A percentile compares a stretch with the other conserved stretches of the same genome.
These are phyloP conservation scores for Serinus canaria DNA, from an alignment of 2,113 vertebrate genomes.

Conservation along the genomic window DNA sequence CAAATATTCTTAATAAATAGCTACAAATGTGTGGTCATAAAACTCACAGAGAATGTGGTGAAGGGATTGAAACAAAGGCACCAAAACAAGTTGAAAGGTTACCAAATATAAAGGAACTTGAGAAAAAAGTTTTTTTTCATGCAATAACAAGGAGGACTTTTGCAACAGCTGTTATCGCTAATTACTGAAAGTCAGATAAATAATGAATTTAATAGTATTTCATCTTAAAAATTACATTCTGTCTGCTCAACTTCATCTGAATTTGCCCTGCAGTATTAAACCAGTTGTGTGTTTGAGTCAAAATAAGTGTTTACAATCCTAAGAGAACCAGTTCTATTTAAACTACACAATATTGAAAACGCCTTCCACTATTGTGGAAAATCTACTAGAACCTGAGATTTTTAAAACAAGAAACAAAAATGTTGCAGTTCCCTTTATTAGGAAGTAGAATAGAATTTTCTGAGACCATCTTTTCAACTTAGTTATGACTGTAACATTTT, in stretches of 20 bases:
- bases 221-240: not conserved
- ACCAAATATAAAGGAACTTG: not conserved
- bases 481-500: slow-evolving; percentile 27
- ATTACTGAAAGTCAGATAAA: not conserved
- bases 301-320: not conserved
- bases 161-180: not conserved
- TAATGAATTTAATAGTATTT: not conserved
- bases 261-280: not conserved
- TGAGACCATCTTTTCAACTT: slow-evolving; percentile 25
- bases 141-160: not conserved
- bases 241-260: not conserved
- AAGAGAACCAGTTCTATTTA: not conserved
- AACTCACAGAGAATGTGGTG: not conserved
- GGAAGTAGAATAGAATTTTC: not conserved
- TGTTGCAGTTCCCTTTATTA: not conserved
- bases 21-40: not conserved
- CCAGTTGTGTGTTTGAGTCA: not conserved
- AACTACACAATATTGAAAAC: not conserved
- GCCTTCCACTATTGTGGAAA: not conserved
- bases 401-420: not conserved
- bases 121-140: not conserved
- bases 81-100: not conserved
- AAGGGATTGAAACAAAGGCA: not conserved
- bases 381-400: not conserved
- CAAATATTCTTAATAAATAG: not conserved